Evolutionary conservation across 1,140 invertebrate genomes (phyloP).

Genomic region (Rhynchophorus ferrugineus): DNA sequence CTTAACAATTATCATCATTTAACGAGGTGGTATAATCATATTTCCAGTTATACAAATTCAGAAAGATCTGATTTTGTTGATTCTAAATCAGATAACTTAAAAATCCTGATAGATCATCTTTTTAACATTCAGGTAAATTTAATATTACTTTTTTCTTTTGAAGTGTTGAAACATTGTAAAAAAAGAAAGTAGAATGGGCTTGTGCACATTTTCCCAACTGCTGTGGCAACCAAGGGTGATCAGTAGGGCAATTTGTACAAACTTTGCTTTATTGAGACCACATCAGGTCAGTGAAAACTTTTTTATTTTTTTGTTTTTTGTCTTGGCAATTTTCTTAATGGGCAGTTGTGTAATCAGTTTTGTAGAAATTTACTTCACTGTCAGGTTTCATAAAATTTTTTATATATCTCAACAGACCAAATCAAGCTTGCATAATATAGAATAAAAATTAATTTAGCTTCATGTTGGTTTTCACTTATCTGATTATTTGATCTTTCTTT

Average conservation of each 20-base stretch:
- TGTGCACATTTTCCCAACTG: conserved; percentile 22
- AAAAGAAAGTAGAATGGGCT: conserved; percentile 10
- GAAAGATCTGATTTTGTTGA: conserved; percentile 39
- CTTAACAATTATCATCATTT: conserved; percentile 42
- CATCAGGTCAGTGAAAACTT: conserved; percentile 38
- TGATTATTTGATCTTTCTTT: background rate
- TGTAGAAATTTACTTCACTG: background rate
- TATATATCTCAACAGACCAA: background rate
- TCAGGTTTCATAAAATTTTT: background rate
- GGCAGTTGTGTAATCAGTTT: conserved; percentile 1
- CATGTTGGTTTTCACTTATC: background rate
- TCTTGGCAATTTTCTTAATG: background rate
- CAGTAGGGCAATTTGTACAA: conserved; percentile 22
- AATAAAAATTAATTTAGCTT: background rate
- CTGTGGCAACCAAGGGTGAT: conserved; percentile 28
- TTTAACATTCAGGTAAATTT: conserved; percentile 28
- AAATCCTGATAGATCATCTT: conserved; percentile 12
- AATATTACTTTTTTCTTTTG: conserved; percentile 20
- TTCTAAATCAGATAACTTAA: conserved; percentile 8
- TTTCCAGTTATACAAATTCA: conserved; percentile 47
- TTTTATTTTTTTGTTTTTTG: conserved; percentile 11
- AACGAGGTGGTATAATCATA: conserved; percentile 52
- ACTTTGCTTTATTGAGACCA: conserved; percentile 23
- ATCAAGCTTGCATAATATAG: background rate
- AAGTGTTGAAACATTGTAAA: conserved; percentile 21